Evolutionary conservation across 2,113 vertebrate genomes (phyloP).

Genomic region (Anoplopoma fimbria): DNA sequence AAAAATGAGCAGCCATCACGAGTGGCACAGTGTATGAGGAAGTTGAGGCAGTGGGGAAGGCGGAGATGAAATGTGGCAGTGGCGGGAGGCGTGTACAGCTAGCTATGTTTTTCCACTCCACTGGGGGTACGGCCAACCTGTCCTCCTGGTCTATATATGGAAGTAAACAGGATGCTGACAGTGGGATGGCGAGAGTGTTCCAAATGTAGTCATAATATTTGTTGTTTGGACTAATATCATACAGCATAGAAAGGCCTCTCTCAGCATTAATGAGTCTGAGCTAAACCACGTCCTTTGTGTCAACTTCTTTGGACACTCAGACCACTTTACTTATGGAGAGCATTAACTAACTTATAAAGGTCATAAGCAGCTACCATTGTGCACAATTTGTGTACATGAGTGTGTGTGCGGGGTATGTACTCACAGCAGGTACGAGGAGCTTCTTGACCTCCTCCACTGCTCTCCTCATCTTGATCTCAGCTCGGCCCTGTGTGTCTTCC

Average conservation of each 20-base stretch:
- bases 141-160: slow-evolving; percentile 63
- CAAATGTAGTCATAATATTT: slow-evolving; percentile 61
- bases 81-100: slow-evolving; percentile 61
- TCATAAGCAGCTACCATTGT: not conserved
- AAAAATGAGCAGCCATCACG: slow-evolving; percentile 44
- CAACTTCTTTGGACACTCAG: not conserved
- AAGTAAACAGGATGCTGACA: slow-evolving; percentile 73
- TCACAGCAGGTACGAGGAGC: slow-evolving; percentile 88
- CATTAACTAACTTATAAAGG: slow-evolving; percentile 10
- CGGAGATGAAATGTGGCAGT: slow-evolving; percentile 62
- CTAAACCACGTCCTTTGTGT: not conserved
- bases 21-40: slow-evolving; percentile 53
- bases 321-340: not conserved
- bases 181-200: slow-evolving; percentile 43
- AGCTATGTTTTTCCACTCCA: slow-evolving; percentile 62
- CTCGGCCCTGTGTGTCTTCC: slow-evolving; percentile 87
- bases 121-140: slow-evolving; percentile 66
- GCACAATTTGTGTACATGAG: not conserved
- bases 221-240: slow-evolving; percentile 22
- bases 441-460: slow-evolving; percentile 89
- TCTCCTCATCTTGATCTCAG: slow-evolving; percentile 88
- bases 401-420: slow-evolving; percentile 59
- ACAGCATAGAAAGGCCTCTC: slow-evolving; percentile 19
- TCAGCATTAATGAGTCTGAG: slow-evolving; percentile 23
- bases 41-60: slow-evolving; percentile 51